Conservation (phyloP, 1,140 invertebrate species). For the Lepidurus arcticus region DNA sequence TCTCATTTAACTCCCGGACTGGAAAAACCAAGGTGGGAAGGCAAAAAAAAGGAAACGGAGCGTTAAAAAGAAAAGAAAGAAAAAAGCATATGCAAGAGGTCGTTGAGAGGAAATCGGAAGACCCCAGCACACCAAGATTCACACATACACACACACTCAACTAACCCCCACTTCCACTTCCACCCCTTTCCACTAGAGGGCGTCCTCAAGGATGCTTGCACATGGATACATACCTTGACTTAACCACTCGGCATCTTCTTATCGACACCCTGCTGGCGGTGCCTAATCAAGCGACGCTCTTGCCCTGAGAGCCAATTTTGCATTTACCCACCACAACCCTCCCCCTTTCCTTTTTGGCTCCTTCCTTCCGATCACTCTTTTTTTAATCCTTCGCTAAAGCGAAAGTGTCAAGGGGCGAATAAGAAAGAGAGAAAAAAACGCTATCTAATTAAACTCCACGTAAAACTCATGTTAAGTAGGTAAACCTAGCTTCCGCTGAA, state of each 20-base stretch:
- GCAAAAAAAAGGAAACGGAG: not conserved
- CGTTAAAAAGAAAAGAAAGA: not conserved
- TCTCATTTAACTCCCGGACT: not conserved
- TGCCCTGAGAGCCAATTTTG: not conserved
- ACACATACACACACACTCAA: not conserved
- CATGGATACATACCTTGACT: not conserved
- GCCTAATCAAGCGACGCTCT: slow-evolving; percentile 14
- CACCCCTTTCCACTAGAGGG: not conserved
- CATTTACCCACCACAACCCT: not conserved
- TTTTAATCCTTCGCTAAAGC: not conserved
- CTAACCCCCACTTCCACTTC: not conserved
- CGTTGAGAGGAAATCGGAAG: not conserved
- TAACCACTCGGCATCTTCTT: not conserved
- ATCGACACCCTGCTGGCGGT: slow-evolving; percentile 16
- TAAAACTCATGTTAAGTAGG: slow-evolving; percentile 2
- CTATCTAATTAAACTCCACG: not conserved
- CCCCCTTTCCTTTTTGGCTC: not conserved
- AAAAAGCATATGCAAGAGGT: too few relatives aligned
- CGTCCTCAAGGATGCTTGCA: not conserved
- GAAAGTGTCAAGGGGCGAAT: not conserved
- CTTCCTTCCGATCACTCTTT: slow-evolving; percentile 4
- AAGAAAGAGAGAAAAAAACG: not conserved
- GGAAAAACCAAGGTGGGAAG: not conserved
- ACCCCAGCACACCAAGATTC: not conserved
- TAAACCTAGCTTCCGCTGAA: not conserved